These are phyloP conservation scores for Euphonia xanthogaster DNA, from an alignment of 2,797 vertebrate species.

Conservation along the genomic window DNA sequence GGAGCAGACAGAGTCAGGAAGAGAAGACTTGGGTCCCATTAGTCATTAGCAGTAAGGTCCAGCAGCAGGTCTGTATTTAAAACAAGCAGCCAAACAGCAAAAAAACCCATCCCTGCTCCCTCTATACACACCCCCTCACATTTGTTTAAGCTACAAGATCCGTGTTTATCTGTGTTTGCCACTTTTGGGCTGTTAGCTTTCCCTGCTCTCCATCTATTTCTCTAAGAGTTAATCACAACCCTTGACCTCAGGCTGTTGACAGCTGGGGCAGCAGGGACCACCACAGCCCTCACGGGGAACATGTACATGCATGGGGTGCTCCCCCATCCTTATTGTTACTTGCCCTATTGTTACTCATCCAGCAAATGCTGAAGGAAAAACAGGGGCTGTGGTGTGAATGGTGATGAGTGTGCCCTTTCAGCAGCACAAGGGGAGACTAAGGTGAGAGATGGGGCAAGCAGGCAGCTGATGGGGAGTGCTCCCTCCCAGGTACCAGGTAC, in stretches of 20 bases:
- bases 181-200: background rate
- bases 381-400: accelerated
- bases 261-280: accelerated
- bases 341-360: too few species aligned
- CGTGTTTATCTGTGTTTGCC: background rate
- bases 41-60: background rate
- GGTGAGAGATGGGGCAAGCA: background rate
- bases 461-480: background rate
- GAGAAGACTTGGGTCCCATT: background rate
- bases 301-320: accelerated
- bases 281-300: background rate
- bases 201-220: background rate
- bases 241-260: background rate
- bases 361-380: accelerated
- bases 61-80: background rate
- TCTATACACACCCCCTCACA: accelerated
- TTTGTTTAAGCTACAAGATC: background rate
- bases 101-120: accelerated
- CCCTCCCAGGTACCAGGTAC: background rate
- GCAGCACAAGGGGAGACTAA: background rate
- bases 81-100: background rate
- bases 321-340: background rate
- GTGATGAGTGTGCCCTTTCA: accelerated
- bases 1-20: background rate
- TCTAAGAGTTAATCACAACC: background rate